Base-by-base conservation (phyloP, 2,797 vertebrate species). In the Darevskia nairensis region DNA sequence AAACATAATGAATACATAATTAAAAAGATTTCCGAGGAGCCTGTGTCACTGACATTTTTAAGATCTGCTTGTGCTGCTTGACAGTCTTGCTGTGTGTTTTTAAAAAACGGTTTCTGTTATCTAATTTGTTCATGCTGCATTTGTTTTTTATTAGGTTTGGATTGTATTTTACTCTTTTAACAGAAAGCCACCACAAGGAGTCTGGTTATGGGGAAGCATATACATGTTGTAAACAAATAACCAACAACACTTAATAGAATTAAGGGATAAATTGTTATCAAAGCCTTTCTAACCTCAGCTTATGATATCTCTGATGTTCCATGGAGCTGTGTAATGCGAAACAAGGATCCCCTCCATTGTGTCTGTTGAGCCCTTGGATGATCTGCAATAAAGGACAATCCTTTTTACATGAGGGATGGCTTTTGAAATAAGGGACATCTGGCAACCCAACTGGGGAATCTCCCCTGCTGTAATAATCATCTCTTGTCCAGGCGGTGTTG, bases 391-490 rank as follows among this genome's bases (percentile, higher is more conserved):
- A 77, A 39, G 23, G 76, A 27, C 44, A 84, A 69, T 79, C 85
- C 29, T 32, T 64, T 64, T 46, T 76, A 50, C 27, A 46, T 15
- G 46, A 75, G 21, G 71, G 21, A 2, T 82, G 39, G 19, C n/a
- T 50, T 82, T 87, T 35, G 32, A 68, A 66, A 39, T 46, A 44
- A 66, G 71, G n/a, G 80, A 44, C 71, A 82, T 50, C 39, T 87
- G 86, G 79, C 7, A 75, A 64, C 3, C 21, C n/a, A 46, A 13
- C 35, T 23, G 13, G 55, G 68, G 29, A 66, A 68, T 76, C 29
- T 82, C 74, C 23, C 55, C 46, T 82, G 86, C 8, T 66, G n/a
- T 68, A 46, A 25, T 75, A 27, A 66, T 80, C 46, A 71, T 55
- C 44, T 13, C 46, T 39, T 80, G 46, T 61, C 64, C 85, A 71